Evolutionary conservation across 1,140 invertebrate genomes (phyloP).

Genomic region (Drosophila micromelanica): DNA sequence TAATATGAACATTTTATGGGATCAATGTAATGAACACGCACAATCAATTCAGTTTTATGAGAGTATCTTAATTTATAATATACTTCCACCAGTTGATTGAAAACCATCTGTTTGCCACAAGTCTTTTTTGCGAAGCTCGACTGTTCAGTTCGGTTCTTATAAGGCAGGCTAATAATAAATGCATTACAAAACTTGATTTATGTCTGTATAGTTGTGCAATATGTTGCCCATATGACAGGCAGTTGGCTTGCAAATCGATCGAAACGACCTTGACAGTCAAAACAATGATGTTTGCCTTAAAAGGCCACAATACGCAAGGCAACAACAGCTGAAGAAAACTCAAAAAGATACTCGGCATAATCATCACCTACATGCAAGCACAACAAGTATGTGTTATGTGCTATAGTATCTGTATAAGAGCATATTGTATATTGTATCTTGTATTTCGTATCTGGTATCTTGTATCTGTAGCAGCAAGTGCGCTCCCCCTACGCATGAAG

Average conservation of each 20-base stretch:
- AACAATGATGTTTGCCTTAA: conserved; percentile 69
- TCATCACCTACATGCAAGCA: conserved; percentile 59
- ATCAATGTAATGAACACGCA: too few relatives aligned
- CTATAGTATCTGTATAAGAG: conserved; percentile 27
- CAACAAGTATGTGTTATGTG: conserved; percentile 31
- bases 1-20: too few relatives aligned
- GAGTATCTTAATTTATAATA: too few relatives aligned
- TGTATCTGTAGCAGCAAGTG: conserved; percentile 27
- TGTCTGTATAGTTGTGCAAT: conserved; percentile 21
- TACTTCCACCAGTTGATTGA: not conserved
- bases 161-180: conserved; percentile 26
- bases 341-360: conserved; percentile 48
- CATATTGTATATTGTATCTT: conserved; percentile 34
- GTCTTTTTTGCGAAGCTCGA: conserved; percentile 8
- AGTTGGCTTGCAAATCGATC: conserved; percentile 64
- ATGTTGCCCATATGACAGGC: conserved; percentile 40
- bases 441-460: conserved; percentile 46
- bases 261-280: conserved; percentile 79
- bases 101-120: conserved; percentile 38
- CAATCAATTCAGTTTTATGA: too few relatives aligned
- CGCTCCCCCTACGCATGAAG: conserved; percentile 46
- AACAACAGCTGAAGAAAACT: conserved; percentile 22
- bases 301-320: conserved; percentile 54
- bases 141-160: conserved; percentile 8
- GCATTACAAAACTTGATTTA: conserved; percentile 20